Conservation (phyloP, 2,888 invertebrate species). For the Ophion slaviceki region DNA sequence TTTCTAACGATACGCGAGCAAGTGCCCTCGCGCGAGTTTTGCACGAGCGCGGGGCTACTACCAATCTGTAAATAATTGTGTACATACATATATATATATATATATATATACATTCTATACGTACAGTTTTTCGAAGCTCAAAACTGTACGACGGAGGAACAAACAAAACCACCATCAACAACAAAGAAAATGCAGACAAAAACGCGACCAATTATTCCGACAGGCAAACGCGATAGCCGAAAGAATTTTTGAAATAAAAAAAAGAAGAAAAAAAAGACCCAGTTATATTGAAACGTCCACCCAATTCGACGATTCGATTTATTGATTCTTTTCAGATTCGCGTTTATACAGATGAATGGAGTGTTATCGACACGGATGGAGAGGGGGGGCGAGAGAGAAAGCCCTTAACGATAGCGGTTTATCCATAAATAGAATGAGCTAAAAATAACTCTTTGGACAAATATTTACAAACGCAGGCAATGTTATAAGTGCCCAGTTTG, state of each 20-base stretch:
- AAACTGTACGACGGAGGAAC: conserved; percentile 7
- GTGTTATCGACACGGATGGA: conserved; percentile 5
- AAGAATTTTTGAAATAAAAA: conserved; percentile 37
- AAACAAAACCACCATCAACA: not conserved
- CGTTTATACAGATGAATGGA: conserved; percentile 31
- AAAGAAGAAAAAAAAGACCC: conserved; percentile 1
- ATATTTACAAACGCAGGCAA: conserved; percentile 26
- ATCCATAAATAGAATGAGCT: conserved; percentile 32
- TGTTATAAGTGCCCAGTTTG: conserved; percentile 14
- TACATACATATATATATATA: conserved; percentile 67
- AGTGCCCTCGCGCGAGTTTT: not conserved
- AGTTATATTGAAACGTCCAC: conserved; percentile 51
- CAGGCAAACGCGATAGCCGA: conserved; percentile 9
- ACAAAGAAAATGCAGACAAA: conserved; percentile 16
- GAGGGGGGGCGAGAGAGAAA: not conserved
- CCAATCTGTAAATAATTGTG: conserved; percentile 77
- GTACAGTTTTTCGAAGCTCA: conserved; percentile 18
- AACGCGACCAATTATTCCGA: conserved; percentile 57
- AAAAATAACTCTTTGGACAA: conserved; percentile 48
- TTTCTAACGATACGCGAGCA: conserved; percentile 68
- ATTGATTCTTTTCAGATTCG: conserved; percentile 43
- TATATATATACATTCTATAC: conserved; percentile 13
- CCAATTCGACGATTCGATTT: conserved; percentile 43
- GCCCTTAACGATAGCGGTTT: not conserved
- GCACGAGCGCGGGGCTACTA: conserved; percentile 54